phyloP scores from a whole-genome alignment of 2,797 vertebrate genomes.

The Prionace glauca region DNA sequence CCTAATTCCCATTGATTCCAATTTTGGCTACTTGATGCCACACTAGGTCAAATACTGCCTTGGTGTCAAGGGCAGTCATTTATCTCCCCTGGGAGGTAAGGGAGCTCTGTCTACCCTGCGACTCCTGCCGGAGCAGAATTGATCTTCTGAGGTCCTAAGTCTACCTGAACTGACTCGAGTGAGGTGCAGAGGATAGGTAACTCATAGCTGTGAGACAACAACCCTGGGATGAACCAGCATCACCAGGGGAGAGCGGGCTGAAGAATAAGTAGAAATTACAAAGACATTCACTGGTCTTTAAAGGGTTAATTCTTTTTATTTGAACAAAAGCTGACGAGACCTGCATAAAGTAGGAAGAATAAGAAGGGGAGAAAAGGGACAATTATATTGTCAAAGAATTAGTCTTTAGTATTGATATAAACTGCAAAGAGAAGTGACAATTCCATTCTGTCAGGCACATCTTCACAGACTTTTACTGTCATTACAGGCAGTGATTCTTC shows the following conservation, averaged over 20 bases:
- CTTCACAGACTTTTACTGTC: conserved; percentile 14
- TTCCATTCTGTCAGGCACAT: conserved; percentile 24
- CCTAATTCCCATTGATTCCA: no score
- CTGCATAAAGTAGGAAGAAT: no score
- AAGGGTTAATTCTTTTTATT: not conserved
- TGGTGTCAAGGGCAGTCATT: no score
- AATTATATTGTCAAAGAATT: conserved; percentile 17
- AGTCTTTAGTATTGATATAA: conserved; percentile 10
- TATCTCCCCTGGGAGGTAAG: no score
- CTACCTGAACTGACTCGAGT: not conserved
- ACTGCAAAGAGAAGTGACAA: conserved; percentile 17
- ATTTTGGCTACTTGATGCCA: no score
- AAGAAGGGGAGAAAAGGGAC: not conserved
- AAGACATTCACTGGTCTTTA: not conserved
- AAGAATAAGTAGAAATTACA: not conserved
- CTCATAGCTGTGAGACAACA: not conserved
- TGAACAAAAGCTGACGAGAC: not conserved
- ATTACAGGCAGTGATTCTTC: conserved; percentile 41
- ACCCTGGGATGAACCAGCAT: not conserved
- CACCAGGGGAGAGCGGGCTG: not conserved
- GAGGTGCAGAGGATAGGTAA: not conserved
- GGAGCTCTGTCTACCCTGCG: not conserved
- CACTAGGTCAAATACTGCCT: no score
- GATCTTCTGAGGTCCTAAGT: no score
- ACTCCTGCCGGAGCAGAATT: not conserved